Evolutionary conservation across 2,113 vertebrate genomes (phyloP).

Genomic region (Cichladusa arquata): DNA sequence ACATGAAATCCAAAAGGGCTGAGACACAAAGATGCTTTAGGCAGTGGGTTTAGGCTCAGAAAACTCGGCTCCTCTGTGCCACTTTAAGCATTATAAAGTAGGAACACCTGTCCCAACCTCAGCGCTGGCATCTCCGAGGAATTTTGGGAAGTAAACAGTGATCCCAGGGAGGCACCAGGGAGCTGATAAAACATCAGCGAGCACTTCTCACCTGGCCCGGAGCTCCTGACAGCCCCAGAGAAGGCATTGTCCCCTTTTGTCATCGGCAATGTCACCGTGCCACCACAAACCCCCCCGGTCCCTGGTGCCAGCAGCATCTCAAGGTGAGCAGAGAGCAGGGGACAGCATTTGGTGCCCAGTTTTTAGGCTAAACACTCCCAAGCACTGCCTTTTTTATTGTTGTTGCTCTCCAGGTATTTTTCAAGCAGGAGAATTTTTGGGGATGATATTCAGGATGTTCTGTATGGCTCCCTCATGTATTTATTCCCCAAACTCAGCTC

Average conservation of each 20-base stretch:
- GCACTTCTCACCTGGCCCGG: not conserved
- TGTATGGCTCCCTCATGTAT: accelerated
- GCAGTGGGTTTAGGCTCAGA: not conserved
- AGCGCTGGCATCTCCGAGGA: not conserved
- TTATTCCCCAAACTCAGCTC: not conserved
- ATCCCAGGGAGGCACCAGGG: not conserved
- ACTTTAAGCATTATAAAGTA: not conserved
- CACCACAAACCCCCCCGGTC: not conserved
- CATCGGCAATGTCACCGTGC: not conserved
- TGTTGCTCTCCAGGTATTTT: not conserved
- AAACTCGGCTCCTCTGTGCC: not conserved
- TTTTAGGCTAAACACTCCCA: not conserved
- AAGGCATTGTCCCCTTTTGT: not conserved
- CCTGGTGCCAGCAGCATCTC: not conserved
- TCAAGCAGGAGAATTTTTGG: not conserved
- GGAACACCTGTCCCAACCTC: not conserved
- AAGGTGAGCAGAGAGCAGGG: not conserved
- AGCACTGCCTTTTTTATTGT: not conserved
- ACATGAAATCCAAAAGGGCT: not conserved
- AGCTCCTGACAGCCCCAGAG: not conserved
- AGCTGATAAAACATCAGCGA: not conserved
- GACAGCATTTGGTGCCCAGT: accelerated
- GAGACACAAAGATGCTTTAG: not conserved
- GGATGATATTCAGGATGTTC: not conserved
- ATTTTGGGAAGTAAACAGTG: not conserved